These are phyloP conservation scores for Myrmecobius fasciatus DNA, from an alignment of 2,113 vertebrate species.

Conservation along the genomic window DNA sequence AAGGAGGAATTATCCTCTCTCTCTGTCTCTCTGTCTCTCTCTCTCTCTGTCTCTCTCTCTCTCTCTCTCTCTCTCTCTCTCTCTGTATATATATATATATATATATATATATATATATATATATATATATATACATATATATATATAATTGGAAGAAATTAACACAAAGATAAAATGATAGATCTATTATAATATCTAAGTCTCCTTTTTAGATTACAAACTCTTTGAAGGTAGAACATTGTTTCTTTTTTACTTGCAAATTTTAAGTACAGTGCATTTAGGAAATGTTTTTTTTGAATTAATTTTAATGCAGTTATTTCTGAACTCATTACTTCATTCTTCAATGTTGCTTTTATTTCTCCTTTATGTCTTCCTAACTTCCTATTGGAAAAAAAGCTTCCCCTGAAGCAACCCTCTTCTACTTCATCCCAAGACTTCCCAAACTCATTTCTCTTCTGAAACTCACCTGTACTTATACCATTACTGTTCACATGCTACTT, in stretches of 20 bases:
- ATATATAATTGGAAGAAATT: background rate
- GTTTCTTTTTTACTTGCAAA: background rate
- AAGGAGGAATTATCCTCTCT: background rate
- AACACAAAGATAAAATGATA: background rate
- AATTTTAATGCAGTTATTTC: background rate
- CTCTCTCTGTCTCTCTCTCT: too few species aligned
- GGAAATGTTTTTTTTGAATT: background rate
- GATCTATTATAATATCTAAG: background rate
- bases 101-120: too few species aligned
- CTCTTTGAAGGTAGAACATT: background rate
- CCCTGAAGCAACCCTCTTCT: background rate
- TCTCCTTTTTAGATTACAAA: background rate
- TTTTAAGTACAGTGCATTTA: background rate
- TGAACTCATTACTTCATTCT: background rate
- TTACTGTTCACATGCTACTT: background rate
- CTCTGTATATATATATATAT: too few species aligned
- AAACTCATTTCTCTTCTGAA: background rate
- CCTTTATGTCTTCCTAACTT: background rate
- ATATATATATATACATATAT: background rate
- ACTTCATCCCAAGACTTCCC: background rate
- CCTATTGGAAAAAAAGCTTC: rapidly evolving
- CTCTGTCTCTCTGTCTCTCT: too few species aligned
- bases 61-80: too few species aligned
- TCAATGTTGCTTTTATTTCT: rapidly evolving
- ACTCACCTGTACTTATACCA: background rate